phyloP scores from a whole-genome alignment of 2,888 invertebrate species.

The Dusona sp. region DNA sequence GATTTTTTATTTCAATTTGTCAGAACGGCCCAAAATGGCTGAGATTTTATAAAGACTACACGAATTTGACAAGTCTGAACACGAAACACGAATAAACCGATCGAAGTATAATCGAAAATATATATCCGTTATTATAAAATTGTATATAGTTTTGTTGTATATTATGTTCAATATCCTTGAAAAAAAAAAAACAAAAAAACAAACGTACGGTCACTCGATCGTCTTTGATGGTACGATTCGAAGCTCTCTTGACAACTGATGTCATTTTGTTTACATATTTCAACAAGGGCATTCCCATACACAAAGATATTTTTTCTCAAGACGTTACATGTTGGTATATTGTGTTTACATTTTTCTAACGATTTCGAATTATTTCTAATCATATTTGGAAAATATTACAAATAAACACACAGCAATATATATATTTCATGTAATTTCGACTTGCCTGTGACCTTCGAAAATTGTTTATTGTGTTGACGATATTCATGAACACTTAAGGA shows the following conservation, averaged over 20 bases:
- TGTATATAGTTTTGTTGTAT: conserved; percentile 31
- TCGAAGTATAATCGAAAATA: not conserved
- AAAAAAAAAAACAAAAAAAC: not conserved
- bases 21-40: conserved; percentile 21
- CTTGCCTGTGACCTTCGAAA: not conserved
- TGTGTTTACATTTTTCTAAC: conserved; percentile 5
- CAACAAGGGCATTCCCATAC: conserved; percentile 53
- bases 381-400: not conserved
- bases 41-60: conserved; percentile 36
- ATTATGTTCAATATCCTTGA: conserved; percentile 22
- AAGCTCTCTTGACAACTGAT: conserved; percentile 66
- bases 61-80: conserved; percentile 24
- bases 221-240: conserved; percentile 31
- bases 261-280: conserved; percentile 67
- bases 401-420: not conserved
- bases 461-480: not conserved
- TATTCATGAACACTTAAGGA: no score
- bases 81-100: conserved; percentile 23
- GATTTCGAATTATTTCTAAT: not conserved
- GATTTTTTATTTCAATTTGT: not conserved
- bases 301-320: not conserved
- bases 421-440: not conserved
- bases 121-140: conserved; percentile 11
- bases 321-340: not conserved
- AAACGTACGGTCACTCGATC: conserved; percentile 31